Base-by-base conservation (phyloP, 1,140 invertebrate species). In the Apis mellifera region DNA sequence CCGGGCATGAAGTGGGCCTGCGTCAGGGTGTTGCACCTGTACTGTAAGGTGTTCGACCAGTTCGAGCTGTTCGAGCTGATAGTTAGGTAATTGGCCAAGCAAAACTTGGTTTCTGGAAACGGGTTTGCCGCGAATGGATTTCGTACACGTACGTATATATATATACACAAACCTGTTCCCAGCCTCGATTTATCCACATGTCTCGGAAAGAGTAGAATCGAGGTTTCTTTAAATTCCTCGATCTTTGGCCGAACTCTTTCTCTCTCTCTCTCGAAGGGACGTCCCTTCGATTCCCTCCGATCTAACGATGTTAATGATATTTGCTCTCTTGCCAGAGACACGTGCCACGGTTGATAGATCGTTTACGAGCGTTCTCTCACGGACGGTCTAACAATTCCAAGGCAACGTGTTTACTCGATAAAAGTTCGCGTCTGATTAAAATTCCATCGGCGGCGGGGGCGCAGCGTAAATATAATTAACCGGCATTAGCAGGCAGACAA, bases 11-110 rank as follows among this genome's bases (percentile, higher is more conserved):
- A 96, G 83, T 96, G 96, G 92, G 96, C 96, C 87, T 97, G 97
- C 93, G 95, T 97, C 79, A 96, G 96, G 93, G 96, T 97, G 68
- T 94, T 97, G 65, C 96, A 97, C 90, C 95, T 97, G 64, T 97
- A 97, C 92, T 97, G 96, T 93, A 97, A 97, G 92, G 97, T 97
- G 85, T 97, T 97, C 93, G 96, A 97, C 90, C 96, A 96, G 90
- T 95, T 96, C 91, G 96, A 97, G 94, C 95, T 97, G 74, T 95
- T 97, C 93, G 96, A 97, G 91, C 95, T 97, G 90, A 96, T 97
- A 87, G 96, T 97, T 95, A 96, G 96, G 96, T 97, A 96, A 95
- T 92, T 93, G 48, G 23, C 12, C 68, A 21, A 48, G 81, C 7
- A n/a, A n/a, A 23, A 32, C n/a, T 19, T 5, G 12, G 26, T n/a